Percentiles rank a stretch among this genome's conserved stretches.
phyloP scores from a whole-genome alignment of 92 coral and sea anemone species.

The Pocillopora grandis region DNA sequence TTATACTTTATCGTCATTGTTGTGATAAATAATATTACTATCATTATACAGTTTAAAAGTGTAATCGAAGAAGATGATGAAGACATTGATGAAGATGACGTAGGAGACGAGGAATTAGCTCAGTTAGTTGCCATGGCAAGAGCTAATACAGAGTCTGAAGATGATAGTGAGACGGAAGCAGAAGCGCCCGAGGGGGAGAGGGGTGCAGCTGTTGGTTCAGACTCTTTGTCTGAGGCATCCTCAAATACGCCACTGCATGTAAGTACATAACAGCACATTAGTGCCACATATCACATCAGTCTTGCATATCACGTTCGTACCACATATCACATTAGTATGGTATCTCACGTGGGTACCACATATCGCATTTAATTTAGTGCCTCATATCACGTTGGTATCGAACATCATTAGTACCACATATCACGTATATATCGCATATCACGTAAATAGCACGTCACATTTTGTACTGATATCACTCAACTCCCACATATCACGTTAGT shows the following conservation, averaged over 20 bases:
- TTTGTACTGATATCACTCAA: no score
- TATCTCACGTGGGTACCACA: background rate
- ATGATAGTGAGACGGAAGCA: conserved; percentile 72
- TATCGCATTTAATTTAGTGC: background rate
- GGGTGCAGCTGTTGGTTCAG: conserved; percentile 80
- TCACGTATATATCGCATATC: no score
- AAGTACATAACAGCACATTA: background rate
- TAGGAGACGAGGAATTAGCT: conserved; percentile 89
- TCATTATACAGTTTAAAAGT: conserved; percentile 65
- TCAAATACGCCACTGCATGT: conserved; percentile 59
- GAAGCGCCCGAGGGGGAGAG: conserved; percentile 67
- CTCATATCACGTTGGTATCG: background rate
- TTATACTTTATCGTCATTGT: background rate
- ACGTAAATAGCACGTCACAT: no score
- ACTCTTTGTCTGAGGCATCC: conserved; percentile 78
- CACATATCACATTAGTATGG: background rate
- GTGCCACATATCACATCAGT: no score
- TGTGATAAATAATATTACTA: background rate
- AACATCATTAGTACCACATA: no score
- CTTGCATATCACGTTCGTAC: no score
- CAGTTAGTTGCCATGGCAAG: conserved; percentile 96
- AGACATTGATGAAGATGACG: conserved; percentile 91
- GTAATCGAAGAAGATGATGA: conserved; percentile 87
- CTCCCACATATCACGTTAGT: no score
- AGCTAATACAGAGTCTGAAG: conserved; percentile 80